These are phyloP conservation scores for Coranthus polyacanthus DNA, from an alignment of 2,797 vertebrate genomes.

Conservation along the genomic window DNA sequence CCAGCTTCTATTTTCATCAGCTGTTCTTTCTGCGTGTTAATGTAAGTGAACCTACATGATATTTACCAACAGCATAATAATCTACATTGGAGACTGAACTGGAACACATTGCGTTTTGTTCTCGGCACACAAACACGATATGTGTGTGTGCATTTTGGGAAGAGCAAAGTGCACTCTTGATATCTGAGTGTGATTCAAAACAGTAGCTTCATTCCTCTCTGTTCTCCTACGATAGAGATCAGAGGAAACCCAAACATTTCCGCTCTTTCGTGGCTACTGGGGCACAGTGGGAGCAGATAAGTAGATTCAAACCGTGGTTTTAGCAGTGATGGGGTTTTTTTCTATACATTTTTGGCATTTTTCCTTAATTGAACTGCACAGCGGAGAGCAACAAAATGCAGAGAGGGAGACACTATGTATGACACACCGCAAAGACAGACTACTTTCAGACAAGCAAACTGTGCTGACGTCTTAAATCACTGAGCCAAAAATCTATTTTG, in stretches of 20 bases:
- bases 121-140: not conserved
- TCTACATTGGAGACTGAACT: not conserved
- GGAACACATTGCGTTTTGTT: not conserved
- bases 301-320: slow-evolving; percentile 40
- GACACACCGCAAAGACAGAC: no score
- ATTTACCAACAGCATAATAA: not conserved
- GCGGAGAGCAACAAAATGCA: slow-evolving; percentile 16
- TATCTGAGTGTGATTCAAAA: slow-evolving; percentile 33
- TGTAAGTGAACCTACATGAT: not conserved
- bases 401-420: no score
- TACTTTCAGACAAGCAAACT: no score
- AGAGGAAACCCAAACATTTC: slow-evolving; percentile 75
- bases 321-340: slow-evolving; percentile 20
- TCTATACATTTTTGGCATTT: slow-evolving; percentile 58
- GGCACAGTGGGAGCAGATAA: slow-evolving; percentile 62
- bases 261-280: slow-evolving; percentile 63
- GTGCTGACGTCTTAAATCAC: no score
- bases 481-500: no score
- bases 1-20: not conserved
- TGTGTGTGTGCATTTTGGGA: not conserved
- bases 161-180: slow-evolving; percentile 22
- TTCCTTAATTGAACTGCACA: slow-evolving; percentile 38
- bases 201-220: slow-evolving; percentile 36
- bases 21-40: not conserved
- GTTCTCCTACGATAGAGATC: slow-evolving; percentile 72